Conservation (phyloP, 2,888 invertebrate species). For the Drosophila setosimentum region DNA sequence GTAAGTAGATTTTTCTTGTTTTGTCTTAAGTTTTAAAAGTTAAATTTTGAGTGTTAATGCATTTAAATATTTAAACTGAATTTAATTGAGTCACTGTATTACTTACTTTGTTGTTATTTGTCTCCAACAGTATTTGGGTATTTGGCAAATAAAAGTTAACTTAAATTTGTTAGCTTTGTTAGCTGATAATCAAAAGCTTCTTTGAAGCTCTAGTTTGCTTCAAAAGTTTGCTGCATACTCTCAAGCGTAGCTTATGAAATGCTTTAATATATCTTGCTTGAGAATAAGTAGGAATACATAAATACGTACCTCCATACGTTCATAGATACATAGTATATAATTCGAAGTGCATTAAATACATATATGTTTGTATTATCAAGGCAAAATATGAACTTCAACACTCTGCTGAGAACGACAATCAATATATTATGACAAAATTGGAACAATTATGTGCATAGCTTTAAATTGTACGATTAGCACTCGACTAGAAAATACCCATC, state of each 20-base stretch:
- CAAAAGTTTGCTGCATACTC: conserved; percentile 30
- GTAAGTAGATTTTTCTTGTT: neutral
- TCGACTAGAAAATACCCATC: conserved; percentile 20
- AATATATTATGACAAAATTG: conserved; percentile 21
- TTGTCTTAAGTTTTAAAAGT: neutral
- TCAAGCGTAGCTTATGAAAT: conserved; percentile 12
- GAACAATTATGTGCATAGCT: conserved; percentile 26
- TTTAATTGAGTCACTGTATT: neutral
- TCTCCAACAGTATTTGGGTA: neutral
- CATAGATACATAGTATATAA: neutral
- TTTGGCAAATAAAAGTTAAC: neutral
- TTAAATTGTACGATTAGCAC: neutral
- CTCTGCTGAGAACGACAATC: neutral
- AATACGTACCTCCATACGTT: neutral
- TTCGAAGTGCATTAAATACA: neutral
- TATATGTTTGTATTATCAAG: conserved; percentile 24
- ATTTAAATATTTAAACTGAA: neutral
- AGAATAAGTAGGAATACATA: neutral
- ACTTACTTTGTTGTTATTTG: neutral
- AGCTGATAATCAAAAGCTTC: neutral
- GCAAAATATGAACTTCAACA: conserved; percentile 14
- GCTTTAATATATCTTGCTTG: neutral
- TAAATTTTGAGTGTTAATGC: neutral
- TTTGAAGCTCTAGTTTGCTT: neutral
- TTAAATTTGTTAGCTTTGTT: conserved; percentile 8